A percentile compares a stretch with the other conserved stretches of the same genome.
phyloP scores from a whole-genome alignment of 2,888 invertebrate genomes.

The Pseudanteris insignis region DNA sequence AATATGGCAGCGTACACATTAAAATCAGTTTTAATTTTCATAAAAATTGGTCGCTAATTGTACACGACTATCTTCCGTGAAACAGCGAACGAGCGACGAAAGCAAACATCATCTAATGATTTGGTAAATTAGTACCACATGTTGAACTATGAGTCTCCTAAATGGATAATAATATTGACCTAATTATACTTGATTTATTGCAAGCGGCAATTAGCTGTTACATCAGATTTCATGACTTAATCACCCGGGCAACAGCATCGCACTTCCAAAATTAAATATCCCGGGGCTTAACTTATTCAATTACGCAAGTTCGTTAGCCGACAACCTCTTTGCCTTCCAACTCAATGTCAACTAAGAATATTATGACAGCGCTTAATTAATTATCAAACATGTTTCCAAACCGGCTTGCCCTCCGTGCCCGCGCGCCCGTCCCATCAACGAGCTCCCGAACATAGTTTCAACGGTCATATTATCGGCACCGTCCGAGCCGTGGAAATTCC shows the following conservation, averaged over 20 bases:
- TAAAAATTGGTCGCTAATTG: too few relatives aligned
- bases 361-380: too few relatives aligned
- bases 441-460: neutral
- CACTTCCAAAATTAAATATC: conserved; percentile 15
- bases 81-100: neutral
- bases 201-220: conserved; percentile 11
- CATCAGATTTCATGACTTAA: conserved; percentile 14
- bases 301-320: neutral
- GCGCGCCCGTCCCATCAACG: too few relatives aligned
- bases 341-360: neutral
- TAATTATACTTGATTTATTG: conserved; percentile 20
- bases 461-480: too few relatives aligned
- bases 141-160: conserved; percentile 4
- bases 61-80: too few relatives aligned
- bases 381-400: neutral
- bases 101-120: conserved; percentile 10
- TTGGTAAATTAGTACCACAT: conserved; percentile 9
- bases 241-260: conserved; percentile 7
- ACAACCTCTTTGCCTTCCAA: neutral
- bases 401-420: too few relatives aligned
- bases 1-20: too few relatives aligned
- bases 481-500: conserved; percentile 3
- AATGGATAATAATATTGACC: conserved; percentile 18
- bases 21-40: too few relatives aligned
- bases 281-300: conserved; percentile 2